Evolutionary conservation across 2,888 invertebrate species (phyloP).

Genomic region (Hesperia comma): DNA sequence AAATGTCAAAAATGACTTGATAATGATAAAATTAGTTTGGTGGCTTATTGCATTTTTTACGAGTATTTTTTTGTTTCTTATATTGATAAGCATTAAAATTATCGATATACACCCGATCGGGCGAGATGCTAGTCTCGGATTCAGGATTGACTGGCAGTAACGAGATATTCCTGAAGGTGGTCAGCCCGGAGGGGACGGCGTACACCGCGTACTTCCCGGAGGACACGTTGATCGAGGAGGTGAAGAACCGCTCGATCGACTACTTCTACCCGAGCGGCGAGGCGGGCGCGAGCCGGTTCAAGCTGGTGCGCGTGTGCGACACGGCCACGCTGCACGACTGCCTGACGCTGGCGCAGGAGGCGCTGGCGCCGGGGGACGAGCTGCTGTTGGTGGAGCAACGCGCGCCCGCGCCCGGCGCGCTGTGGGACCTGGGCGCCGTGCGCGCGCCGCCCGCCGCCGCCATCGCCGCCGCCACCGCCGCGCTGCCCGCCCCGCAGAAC

Average conservation of each 20-base stretch:
- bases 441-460: constrained; percentile 69
- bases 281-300: constrained; percentile 64
- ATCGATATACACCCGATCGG: constrained; percentile 41
- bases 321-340: constrained; percentile 71
- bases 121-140: constrained; percentile 68
- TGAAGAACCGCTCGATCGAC: constrained; percentile 69
- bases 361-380: constrained; percentile 68
- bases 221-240: constrained; percentile 71
- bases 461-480: constrained; percentile 74
- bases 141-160: constrained; percentile 54
- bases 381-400: constrained; percentile 68
- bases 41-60: constrained; percentile 56
- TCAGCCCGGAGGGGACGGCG: constrained; percentile 71
- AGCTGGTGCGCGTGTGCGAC: constrained; percentile 70
- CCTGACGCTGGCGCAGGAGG: constrained; percentile 68
- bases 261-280: constrained; percentile 75
- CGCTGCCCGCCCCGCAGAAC: constrained; percentile 63
- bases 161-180: constrained; percentile 67
- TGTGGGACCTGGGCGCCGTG: constrained; percentile 75
- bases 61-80: constrained; percentile 56
- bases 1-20: constrained; percentile 46
- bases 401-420: constrained; percentile 66
- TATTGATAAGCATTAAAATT: constrained; percentile 50
- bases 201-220: constrained; percentile 66
- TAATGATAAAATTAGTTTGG: constrained; percentile 62